Base-by-base conservation (phyloP, 2,888 invertebrate species). In the Platyscelio sp. region DNA sequence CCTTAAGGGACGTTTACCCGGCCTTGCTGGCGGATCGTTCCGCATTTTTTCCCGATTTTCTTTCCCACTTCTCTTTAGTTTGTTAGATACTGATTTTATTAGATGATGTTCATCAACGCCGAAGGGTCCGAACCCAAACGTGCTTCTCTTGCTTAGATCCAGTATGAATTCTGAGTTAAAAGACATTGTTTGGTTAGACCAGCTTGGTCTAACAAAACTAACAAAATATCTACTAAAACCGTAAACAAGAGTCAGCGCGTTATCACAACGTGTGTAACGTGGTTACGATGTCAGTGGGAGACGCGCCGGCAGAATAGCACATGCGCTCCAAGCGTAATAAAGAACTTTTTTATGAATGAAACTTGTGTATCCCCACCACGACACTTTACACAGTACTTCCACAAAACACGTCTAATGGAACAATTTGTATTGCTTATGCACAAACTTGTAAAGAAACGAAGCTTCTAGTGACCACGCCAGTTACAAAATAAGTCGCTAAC, bases 1-100 rank as follows among this genome's bases (percentile, higher is more conserved):
- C 86, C 97, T 96, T 94, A 97, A 94, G n/a, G 97, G 97, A 65
- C 97, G 96, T 94, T 97, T 97, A 91, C 96, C 94, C 38, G 94
- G 96, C 94, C 97, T 96, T 18, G 96, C 95, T 85, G 96, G 61
- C 94, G 90, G 86, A 68, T 93, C 93, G 71, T 91, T 92, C 70
- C 92, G 90, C 96, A 97, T 96, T 3, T 61, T 78, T 49, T 87
- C 84, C 7, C 89, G 33, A 33, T 33, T 33, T 33, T 68, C 79
- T 74, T 40, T 80, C 86, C 15, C 22, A 22, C 15, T 58, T 33
- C 2, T 56, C 56, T 43, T 43, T 7, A 5, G 54, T 61, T 27
- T 27, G 49, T 33, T n/a, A n/a, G n/a, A n/a, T n/a, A n/a, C n/a
- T n/a, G n/a, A n/a, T n/a, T n/a, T n/a, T n/a, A n/a, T n/a, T n/a